These are phyloP conservation scores for Cepaea hortensis DNA, from an alignment of 2,888 invertebrate species.

Conservation along the genomic window DNA sequence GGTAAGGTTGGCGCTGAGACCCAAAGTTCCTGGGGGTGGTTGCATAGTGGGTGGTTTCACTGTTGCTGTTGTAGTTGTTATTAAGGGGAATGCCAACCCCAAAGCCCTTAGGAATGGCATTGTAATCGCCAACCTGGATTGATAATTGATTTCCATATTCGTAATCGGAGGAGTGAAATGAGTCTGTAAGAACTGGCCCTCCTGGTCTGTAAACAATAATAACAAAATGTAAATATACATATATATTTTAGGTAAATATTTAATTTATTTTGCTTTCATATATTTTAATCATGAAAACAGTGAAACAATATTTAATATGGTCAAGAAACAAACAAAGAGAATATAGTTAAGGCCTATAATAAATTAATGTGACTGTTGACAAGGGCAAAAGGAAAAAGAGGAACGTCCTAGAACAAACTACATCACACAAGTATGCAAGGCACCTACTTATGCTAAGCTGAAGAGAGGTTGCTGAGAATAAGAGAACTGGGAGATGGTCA, in stretches of 20 bases:
- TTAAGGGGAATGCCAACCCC: conserved; percentile 54
- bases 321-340: too few relatives aligned
- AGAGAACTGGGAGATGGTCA: too few relatives aligned
- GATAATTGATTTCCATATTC: conserved; percentile 52
- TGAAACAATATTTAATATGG: too few relatives aligned
- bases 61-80: conserved; percentile 43
- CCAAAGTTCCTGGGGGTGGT: conserved; percentile 48
- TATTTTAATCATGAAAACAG: too few relatives aligned
- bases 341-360: too few relatives aligned
- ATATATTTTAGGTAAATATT: not conserved
- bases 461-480: too few relatives aligned
- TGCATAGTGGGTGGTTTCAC: conserved; percentile 40
- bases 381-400: too few relatives aligned
- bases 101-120: conserved; percentile 36
- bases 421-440: too few relatives aligned
- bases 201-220: conserved; percentile 5
- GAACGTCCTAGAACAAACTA: too few relatives aligned
- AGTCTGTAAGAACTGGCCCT: conserved; percentile 29
- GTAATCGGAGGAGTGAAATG: conserved; percentile 35
- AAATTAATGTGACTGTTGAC: too few relatives aligned
- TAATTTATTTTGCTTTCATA: not conserved
- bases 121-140: conserved; percentile 46
- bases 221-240: not conserved
- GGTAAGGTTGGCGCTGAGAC: conserved; percentile 34
- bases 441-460: too few relatives aligned